Conservation (phyloP, 1,140 invertebrate species). For the Goniozus legneri region DNA sequence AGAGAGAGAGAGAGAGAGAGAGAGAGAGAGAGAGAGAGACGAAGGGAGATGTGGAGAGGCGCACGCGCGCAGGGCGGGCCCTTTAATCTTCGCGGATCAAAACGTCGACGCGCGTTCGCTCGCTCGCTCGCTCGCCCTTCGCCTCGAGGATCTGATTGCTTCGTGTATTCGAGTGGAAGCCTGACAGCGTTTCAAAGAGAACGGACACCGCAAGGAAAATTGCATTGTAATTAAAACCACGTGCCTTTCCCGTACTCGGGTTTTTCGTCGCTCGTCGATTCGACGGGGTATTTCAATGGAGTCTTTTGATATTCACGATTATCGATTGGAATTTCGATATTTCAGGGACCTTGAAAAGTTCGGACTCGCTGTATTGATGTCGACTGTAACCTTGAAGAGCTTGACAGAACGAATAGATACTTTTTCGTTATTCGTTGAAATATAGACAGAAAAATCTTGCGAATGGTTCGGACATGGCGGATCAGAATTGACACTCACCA, state of each 20-base stretch:
- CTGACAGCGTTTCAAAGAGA: slow-evolving; percentile 52
- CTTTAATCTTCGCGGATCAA: slow-evolving; percentile 53
- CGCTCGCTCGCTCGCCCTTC: slow-evolving; percentile 21
- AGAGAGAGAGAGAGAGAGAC: neutral
- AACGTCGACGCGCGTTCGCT: slow-evolving; percentile 36
- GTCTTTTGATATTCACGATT: no score
- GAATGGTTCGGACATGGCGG: no score
- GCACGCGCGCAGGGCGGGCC: slow-evolving; percentile 32
- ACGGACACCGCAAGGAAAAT: slow-evolving; percentile 44
- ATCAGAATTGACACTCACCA: no score
- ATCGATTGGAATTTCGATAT: no score
- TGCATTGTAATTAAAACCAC: slow-evolving; percentile 51
- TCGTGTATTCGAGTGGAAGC: slow-evolving; percentile 50
- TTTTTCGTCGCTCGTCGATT: no score
- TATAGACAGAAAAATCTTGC: no score
- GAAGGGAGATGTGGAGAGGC: slow-evolving; percentile 5
- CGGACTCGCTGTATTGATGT: no score
- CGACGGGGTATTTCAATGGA: no score
- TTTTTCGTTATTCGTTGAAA: no score
- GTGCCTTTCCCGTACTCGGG: slow-evolving; percentile 10
- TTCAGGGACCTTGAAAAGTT: no score
- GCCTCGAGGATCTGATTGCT: slow-evolving; percentile 43
- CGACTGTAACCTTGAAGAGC: no score
- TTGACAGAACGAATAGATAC: no score
- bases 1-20: slow-evolving; percentile 18